These are phyloP conservation scores for Darevskia mixta DNA, from an alignment of 2,797 vertebrate species.

Conservation along the genomic window DNA sequence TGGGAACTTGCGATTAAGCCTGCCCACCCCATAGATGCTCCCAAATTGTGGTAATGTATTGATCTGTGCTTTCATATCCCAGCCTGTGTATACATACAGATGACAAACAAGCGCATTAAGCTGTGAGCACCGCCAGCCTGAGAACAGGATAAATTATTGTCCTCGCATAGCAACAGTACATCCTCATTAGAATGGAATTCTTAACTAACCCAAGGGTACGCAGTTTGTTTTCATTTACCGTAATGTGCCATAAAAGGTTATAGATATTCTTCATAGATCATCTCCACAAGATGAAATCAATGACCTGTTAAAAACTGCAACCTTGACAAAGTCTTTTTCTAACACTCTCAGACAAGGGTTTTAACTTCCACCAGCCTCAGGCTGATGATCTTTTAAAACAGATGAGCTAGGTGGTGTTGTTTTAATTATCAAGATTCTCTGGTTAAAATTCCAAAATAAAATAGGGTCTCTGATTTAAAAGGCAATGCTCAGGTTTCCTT, in stretches of 20 bases:
- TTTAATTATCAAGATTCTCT: conserved; percentile 23
- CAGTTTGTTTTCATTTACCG: conserved; percentile 47
- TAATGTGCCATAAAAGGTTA: conserved; percentile 45
- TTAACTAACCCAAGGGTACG: conserved; percentile 60
- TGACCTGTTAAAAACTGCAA: conserved; percentile 65
- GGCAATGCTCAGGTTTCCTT: background rate
- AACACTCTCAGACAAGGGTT: conserved; percentile 59
- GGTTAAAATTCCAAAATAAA: conserved; percentile 39
- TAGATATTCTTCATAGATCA: conserved; percentile 61
- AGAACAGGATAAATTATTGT: conserved; percentile 55
- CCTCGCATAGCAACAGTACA: conserved; percentile 56
- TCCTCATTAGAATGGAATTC: conserved; percentile 59
- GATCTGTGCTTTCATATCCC: conserved; percentile 66
- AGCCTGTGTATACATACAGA: conserved; percentile 57
- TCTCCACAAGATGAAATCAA: conserved; percentile 62
- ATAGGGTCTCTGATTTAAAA: conserved; percentile 5
- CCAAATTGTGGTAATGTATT: conserved; percentile 58
- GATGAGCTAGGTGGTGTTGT: background rate
- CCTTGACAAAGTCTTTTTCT: conserved; percentile 66
- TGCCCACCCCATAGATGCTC: conserved; percentile 32
- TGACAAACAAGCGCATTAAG: conserved; percentile 69
- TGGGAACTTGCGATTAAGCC: conserved; percentile 53
- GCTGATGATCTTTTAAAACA: conserved; percentile 47
- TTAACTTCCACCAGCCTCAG: conserved; percentile 62
- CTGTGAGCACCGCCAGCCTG: conserved; percentile 41